Conservation (phyloP, 2,797 vertebrate genomes). For the Helostoma temminkii region DNA sequence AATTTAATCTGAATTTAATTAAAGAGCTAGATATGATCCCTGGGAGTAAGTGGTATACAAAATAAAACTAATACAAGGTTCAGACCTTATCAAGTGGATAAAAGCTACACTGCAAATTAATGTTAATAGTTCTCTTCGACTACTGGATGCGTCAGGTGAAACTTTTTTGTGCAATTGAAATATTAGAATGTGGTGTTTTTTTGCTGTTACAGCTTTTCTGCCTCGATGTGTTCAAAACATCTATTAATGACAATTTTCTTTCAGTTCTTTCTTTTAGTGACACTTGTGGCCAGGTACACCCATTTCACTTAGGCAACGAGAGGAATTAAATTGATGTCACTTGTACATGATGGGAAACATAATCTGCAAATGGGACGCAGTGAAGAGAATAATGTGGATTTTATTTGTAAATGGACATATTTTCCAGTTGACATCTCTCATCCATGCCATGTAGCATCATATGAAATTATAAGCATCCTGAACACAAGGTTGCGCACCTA, state of each 20-base stretch:
- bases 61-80: not conserved
- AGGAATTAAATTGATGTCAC: not conserved
- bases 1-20: no score
- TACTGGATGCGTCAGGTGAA: no score
- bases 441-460: not conserved
- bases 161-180: not conserved
- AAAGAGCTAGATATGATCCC: not conserved
- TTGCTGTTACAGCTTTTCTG: not conserved
- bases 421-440: conserved; percentile 15
- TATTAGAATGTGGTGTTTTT: no score
- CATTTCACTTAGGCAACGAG: not conserved
- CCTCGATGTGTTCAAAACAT: not conserved
- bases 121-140: no score
- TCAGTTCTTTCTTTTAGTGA: not conserved
- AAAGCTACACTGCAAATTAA: not conserved
- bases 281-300: no score
- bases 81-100: not conserved
- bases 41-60: not conserved
- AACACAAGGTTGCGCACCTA: conserved; percentile 1
- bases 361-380: not conserved
- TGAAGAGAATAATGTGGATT: not conserved
- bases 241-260: no score
- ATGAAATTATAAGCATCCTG: conserved; percentile 2
- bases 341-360: not conserved
- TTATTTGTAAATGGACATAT: conserved; percentile 11